Percentiles rank a stretch among this genome's conserved stretches.
These are phyloP conservation scores for Nomada fabriciana DNA, from an alignment of 2,888 invertebrate species.

Conservation along the genomic window DNA sequence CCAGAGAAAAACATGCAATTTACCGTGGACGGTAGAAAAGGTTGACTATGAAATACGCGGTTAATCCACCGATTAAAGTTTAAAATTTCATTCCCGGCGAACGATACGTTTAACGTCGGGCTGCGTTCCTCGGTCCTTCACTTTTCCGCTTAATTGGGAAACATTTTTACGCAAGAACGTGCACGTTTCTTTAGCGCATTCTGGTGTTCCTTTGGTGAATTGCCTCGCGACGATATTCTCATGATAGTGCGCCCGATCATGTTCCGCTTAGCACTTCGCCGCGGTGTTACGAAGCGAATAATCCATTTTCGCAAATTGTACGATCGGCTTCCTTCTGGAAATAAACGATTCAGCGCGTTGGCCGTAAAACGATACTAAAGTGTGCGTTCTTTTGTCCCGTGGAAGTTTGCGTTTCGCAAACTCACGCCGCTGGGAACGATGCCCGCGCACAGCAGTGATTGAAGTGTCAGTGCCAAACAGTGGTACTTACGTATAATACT, in stretches of 20 bases:
- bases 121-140: not conserved
- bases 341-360: not conserved
- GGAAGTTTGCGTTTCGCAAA: slow-evolving; percentile 60
- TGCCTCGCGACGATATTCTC: slow-evolving; percentile 21
- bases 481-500: slow-evolving; percentile 81
- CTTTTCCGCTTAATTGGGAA: slow-evolving; percentile 36
- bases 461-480: slow-evolving; percentile 81
- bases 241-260: slow-evolving; percentile 14
- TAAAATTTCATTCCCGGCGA: slow-evolving; percentile 52
- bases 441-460: slow-evolving; percentile 41
- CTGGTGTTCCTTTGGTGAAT: not conserved
- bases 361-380: slow-evolving; percentile 25
- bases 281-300: not conserved
- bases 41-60: slow-evolving; percentile 38
- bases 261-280: not conserved
- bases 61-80: slow-evolving; percentile 58
- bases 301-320: not conserved
- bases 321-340: not conserved
- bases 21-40: slow-evolving; percentile 7
- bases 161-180: slow-evolving; percentile 26
- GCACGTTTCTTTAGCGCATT: not conserved
- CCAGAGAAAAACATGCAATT: slow-evolving; percentile 41
- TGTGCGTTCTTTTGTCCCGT: slow-evolving; percentile 69
- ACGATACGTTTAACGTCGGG: slow-evolving; percentile 10
- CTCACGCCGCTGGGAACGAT: slow-evolving; percentile 45